Conservation (phyloP, 1,140 invertebrate genomes). For the Zaprionus kolodkinae region DNA sequence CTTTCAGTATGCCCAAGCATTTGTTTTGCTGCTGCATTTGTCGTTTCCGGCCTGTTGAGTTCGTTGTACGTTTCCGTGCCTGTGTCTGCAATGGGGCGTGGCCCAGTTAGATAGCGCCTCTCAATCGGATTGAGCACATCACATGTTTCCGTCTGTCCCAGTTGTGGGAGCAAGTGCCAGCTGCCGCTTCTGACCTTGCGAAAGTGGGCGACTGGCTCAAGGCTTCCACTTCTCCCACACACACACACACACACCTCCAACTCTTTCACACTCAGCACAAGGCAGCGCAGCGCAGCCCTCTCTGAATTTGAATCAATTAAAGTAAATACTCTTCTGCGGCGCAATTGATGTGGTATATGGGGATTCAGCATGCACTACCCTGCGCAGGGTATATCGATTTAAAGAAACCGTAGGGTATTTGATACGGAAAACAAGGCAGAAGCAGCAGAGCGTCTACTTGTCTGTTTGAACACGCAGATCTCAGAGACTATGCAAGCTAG, state of each 20-base stretch:
- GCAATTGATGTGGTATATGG: constrained; percentile 7
- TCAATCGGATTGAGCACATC: constrained; percentile 11
- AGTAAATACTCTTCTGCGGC: constrained; percentile 20
- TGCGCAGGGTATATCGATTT: background rate
- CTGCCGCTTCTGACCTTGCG: constrained; percentile 44
- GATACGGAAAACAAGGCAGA: too few relatives aligned
- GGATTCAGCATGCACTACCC: background rate
- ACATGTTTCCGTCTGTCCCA: constrained; percentile 44
- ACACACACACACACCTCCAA: background rate
- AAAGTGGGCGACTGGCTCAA: constrained; percentile 20
- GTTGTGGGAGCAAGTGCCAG: constrained; percentile 27
- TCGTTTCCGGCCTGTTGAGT: constrained; percentile 41
- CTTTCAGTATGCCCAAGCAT: background rate
- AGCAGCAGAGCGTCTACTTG: too few relatives aligned
- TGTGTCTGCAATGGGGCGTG: constrained; percentile 15
- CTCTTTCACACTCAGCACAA: background rate
- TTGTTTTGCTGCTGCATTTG: constrained; percentile 28
- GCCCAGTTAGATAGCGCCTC: constrained; percentile 17
- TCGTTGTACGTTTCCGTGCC: constrained; percentile 27
- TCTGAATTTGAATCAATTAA: constrained; percentile 42
- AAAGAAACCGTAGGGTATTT: background rate
- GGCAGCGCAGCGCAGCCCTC: constrained; percentile 3
- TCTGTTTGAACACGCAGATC: too few relatives aligned
- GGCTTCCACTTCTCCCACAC: background rate
- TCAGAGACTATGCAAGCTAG: too few relatives aligned